These are phyloP conservation scores for Abramis brama DNA, from an alignment of 2,113 vertebrate genomes.

Conservation along the genomic window DNA sequence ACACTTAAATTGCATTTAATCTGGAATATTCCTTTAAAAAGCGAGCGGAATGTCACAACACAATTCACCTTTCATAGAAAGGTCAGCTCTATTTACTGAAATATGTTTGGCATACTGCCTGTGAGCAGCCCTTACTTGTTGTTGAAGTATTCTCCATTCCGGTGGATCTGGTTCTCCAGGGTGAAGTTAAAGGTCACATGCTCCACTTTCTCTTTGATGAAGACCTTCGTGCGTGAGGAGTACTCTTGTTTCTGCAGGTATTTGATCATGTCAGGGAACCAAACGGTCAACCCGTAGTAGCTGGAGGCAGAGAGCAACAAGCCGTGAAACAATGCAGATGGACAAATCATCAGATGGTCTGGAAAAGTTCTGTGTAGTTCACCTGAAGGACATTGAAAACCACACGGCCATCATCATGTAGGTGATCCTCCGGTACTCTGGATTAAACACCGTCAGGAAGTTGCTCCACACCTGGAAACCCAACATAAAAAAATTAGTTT, in stretches of 20 bases:
- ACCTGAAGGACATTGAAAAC: conserved; percentile 99
- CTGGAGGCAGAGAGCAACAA: conserved; percentile 64
- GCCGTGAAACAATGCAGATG: neutral
- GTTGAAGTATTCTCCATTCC: conserved; percentile 92
- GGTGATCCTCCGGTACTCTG: conserved; percentile 89
- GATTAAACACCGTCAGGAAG: conserved; percentile 86
- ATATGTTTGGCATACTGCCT: neutral
- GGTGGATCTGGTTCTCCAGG: conserved; percentile 95
- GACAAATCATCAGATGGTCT: neutral
- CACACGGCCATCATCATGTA: conserved; percentile 98
- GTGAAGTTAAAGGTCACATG: conserved; percentile 98
- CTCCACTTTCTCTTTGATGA: conserved; percentile 87
- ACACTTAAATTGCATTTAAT: neutral
- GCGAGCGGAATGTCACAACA: neutral
- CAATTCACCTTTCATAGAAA: neutral
- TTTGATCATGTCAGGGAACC: conserved; percentile 99
- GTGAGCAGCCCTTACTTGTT: conserved; percentile 84
- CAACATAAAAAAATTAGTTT: neutral
- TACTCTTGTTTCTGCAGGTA: conserved; percentile 94
- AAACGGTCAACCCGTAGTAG: conserved; percentile 95
- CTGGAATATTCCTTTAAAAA: neutral
- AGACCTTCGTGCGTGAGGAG: conserved; percentile 86
- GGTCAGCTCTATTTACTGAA: neutral
- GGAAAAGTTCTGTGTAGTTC: conserved; percentile 4
- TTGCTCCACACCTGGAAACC: conserved; percentile 86